Conservation (phyloP, 2,113 vertebrate species). For the Jacana jacana region DNA sequence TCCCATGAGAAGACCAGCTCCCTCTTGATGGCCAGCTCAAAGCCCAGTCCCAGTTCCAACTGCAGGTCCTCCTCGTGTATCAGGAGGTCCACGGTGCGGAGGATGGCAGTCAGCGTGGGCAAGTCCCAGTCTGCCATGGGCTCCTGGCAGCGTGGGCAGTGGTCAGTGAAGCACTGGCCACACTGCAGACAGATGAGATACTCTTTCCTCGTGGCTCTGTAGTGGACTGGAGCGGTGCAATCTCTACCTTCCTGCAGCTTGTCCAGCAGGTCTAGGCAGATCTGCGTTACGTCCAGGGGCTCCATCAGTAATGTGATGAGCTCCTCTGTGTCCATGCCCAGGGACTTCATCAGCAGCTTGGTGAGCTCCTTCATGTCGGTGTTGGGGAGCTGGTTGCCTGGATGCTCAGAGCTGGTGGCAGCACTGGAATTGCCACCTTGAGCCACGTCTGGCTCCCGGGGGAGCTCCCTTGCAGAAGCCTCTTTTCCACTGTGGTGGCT, state of each 20-base stretch:
- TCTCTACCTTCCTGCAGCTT: too few relatives aligned
- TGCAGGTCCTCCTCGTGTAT: not conserved
- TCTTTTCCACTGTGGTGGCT: accelerated
- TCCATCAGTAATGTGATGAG: not conserved
- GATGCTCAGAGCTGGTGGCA: not conserved
- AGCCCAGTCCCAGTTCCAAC: not conserved
- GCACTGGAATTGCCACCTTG: not conserved
- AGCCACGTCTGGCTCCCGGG: not conserved
- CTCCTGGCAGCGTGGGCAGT: not conserved
- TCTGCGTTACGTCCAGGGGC: not conserved
- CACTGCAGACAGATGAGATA: not conserved
- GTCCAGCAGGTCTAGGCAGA: not conserved
- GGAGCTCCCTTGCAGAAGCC: not conserved
- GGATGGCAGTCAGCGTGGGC: not conserved
- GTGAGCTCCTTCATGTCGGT: not conserved
- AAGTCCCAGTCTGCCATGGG: not conserved
- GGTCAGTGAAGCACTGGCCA: not conserved
- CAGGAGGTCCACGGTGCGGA: not conserved
- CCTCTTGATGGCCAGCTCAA: not conserved
- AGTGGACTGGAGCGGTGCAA: too few relatives aligned
- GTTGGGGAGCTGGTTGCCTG: not conserved
- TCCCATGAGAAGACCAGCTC: not conserved
- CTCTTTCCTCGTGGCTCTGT: accelerated
- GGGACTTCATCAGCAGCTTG: too few relatives aligned
- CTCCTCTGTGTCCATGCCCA: not conserved